Base-by-base conservation (phyloP, 2,113 vertebrate genomes). In the Sakesphorus luctuosus region DNA sequence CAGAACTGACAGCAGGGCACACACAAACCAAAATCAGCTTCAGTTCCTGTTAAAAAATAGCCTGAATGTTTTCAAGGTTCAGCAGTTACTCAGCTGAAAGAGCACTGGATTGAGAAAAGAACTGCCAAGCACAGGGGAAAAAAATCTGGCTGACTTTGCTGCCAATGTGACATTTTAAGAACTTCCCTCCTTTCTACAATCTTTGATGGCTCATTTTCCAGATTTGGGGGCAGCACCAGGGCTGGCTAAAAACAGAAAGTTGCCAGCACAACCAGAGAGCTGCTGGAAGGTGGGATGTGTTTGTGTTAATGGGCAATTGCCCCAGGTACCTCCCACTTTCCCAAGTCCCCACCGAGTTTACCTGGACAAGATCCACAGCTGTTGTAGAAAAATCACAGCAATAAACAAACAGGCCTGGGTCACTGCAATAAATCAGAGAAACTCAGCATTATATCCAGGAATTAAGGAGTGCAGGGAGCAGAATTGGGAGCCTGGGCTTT, bases 311-410 rank as follows among this genome's bases (percentile, higher is more conserved):
- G 31, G 61, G 19, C 26, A 72, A 24, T 1, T 80, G 35, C 56
- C 47, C 28, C 40, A 23, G 2, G 55, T 29, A 38, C 79, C 56
- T 84, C 73, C n/a, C 52, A 78, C 40, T 46, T 77, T 63, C 62
- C 73, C 3, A 52, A 55, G 33, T 33, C 46, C 52, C 20, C 29
- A 13, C 0, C 33, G 44, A 13, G 50, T 97, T 98, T 96, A 99
- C 99, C 98, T 98, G 99, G 66, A 99, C 98, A 36, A 99, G 98
- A 76, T 99, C 98, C 91, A 99, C 97, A 56, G 99, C 99, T 11
- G 98, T 98, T 67, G 97, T 98, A 92, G 99, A 99, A 97, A 99
- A 99, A 93, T 99, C 99, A 96, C 99, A 99, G 95, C 99, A 99
- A 96, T 99, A 99, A 59, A 99, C 98, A 96, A 99, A 99, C 38